Evolutionary conservation across 1,140 invertebrate species (phyloP).

Genomic region (Nasonia giraulti): DNA sequence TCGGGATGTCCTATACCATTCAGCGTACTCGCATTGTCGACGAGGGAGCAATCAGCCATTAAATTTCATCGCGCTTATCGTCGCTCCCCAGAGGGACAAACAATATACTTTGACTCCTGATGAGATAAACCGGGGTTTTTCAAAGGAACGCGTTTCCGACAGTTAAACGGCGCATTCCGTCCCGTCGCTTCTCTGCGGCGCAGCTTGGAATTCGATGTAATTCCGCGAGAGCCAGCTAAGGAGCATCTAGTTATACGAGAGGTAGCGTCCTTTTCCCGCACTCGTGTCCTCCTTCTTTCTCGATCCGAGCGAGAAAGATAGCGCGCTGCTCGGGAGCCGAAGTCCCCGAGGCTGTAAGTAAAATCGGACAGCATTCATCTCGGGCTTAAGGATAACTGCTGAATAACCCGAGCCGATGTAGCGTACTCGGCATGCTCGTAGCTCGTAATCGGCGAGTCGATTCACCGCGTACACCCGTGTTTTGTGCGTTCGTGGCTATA

Average conservation of each 20-base stretch:
- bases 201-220: constrained; percentile 21
- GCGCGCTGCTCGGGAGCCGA: background rate
- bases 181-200: too few relatives aligned
- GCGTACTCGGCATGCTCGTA: background rate
- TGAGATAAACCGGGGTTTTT: too few relatives aligned
- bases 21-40: too few relatives aligned
- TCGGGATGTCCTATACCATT: too few relatives aligned
- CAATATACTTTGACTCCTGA: too few relatives aligned
- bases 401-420: constrained; percentile 38
- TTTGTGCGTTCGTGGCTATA: too few relatives aligned
- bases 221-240: constrained; percentile 7
- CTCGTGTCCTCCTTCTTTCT: background rate
- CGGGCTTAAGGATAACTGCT: constrained; percentile 40
- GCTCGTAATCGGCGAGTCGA: constrained; percentile 31
- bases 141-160: too few relatives aligned
- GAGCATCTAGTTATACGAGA: background rate
- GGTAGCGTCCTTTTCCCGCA: background rate
- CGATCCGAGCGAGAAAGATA: background rate
- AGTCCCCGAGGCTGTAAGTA: constrained; percentile 6
- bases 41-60: too few relatives aligned
- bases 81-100: too few relatives aligned
- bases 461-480: background rate
- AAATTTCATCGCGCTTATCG: too few relatives aligned
- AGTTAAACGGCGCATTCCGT: too few relatives aligned
- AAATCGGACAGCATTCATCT: constrained; percentile 36